Base-by-base conservation (phyloP, 1,140 invertebrate species). In the Hyposmocoma kahamanoa region DNA sequence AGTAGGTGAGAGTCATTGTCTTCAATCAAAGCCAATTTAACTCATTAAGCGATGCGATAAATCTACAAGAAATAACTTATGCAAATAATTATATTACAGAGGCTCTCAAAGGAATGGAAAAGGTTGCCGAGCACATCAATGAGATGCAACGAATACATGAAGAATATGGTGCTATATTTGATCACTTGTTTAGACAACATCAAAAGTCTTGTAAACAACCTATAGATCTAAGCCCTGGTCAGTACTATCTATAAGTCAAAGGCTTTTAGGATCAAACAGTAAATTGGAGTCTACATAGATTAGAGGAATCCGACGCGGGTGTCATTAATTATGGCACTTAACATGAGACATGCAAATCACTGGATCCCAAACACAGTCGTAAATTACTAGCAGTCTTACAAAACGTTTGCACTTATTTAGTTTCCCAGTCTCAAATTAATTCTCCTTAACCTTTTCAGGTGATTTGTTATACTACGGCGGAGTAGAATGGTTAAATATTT, bases 141-240 rank as follows among this genome's bases (percentile, higher is more conserved):
- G 97, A 99, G 89, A 99, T 99, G 97, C 97, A 99, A 89, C 91
- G 97, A 88, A 98, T 99, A 72, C 97, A 98, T 82, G 97, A 99
- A 89, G 97, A 99, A 87, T 99, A 99, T 84, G 97, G 97, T 50
- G 95, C 96, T 57, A 98, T 99, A 80, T 98, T 99, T 87, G 96
- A 97, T 89, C 96, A 97, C 80, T 89, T 97, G 60, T 97, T 96
- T 88, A 90, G 96, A 63, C 96, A 98, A 89, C 95, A 97, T 87
- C 94, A 97, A 79, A 97, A 97, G 84, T 95, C 95, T 46, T 96
- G 94, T 87, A 97, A 97, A 86, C 95, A 96, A 88, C 92, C 94
- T 36, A 96, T 98, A 59, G 97, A 98, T 84, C 88, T 99, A 61
- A 98, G 95, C 89, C 96, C 97, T 64, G 96, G 89, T 90, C 53